Conservation (phyloP, 2,113 vertebrate genomes). For the Phaethon lepturus region DNA sequence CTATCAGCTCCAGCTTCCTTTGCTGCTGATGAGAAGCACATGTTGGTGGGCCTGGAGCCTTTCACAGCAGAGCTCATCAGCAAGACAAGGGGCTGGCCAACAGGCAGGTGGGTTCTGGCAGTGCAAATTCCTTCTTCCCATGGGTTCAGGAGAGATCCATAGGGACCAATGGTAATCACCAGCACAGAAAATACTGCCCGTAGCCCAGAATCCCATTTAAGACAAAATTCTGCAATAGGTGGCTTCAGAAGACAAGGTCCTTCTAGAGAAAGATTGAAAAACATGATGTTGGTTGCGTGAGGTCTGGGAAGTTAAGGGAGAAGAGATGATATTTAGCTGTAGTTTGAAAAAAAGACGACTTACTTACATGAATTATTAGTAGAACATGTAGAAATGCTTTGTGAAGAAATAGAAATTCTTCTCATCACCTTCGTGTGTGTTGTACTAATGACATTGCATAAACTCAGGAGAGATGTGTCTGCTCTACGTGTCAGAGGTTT, state of each 20-base stretch:
- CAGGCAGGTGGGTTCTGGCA: background rate
- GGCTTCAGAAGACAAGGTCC: background rate
- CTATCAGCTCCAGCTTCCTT: background rate
- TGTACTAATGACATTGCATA: background rate
- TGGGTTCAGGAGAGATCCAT: background rate
- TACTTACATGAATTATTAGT: background rate
- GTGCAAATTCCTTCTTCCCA: background rate
- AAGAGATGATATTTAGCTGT: background rate
- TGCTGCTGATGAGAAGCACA: conserved; percentile 46
- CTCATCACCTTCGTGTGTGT: background rate
- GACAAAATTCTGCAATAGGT: background rate
- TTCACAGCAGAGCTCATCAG: background rate
- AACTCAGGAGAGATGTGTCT: background rate
- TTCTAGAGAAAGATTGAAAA: background rate
- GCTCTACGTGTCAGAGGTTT: background rate
- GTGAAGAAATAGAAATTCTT: background rate
- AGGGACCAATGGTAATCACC: background rate
- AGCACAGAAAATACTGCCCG: background rate
- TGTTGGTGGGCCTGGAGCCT: background rate
- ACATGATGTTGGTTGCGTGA: background rate
- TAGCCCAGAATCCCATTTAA: background rate
- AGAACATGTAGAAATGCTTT: background rate
- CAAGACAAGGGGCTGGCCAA: background rate
- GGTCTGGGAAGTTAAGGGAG: background rate
- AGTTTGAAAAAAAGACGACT: background rate